These are phyloP conservation scores for Xestia c-nigrum DNA, from an alignment of 2,888 invertebrate species.

Conservation along the genomic window DNA sequence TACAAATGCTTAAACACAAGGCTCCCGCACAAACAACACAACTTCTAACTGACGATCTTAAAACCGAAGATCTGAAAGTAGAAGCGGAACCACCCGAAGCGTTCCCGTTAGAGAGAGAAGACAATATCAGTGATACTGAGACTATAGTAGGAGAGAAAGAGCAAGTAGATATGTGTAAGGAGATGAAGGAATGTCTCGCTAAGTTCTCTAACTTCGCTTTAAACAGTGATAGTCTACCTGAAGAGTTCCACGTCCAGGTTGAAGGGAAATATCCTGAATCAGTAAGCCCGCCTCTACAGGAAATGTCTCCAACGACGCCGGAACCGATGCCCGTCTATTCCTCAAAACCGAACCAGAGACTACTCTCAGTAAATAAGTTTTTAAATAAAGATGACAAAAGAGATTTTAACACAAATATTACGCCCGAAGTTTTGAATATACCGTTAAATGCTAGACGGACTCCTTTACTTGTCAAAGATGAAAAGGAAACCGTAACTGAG, in stretches of 20 bases:
- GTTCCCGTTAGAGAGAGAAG: conserved; percentile 81
- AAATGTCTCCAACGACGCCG: conserved; percentile 83
- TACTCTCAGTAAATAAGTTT: conserved; percentile 81
- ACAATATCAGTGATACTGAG: conserved; percentile 78
- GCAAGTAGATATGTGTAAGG: conserved; percentile 69
- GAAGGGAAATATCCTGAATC: conserved; percentile 81
- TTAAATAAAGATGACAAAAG: conserved; percentile 71
- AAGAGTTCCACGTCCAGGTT: conserved; percentile 65
- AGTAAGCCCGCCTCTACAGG: conserved; percentile 86
- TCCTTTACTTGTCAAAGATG: conserved; percentile 73
- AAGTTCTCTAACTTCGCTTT: conserved; percentile 85
- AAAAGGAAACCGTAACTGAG: conserved; percentile 64
- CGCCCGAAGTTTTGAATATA: conserved; percentile 76
- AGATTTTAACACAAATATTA: conserved; percentile 69
- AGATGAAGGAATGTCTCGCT: conserved; percentile 85
- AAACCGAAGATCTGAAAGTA: conserved; percentile 68
- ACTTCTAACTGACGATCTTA: conserved; percentile 67
- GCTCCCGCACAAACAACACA: conserved; percentile 72
- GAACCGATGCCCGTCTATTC: conserved; percentile 81
- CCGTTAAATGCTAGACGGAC: conserved; percentile 79
- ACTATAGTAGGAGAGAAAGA: conserved; percentile 76
- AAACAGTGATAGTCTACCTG: conserved; percentile 68
- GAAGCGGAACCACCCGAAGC: conserved; percentile 84
- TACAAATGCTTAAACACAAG: conserved; percentile 83
- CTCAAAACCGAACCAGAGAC: conserved; percentile 80